Base-by-base conservation (phyloP, 1,140 invertebrate genomes). In the Hycleus cichorii region DNA sequence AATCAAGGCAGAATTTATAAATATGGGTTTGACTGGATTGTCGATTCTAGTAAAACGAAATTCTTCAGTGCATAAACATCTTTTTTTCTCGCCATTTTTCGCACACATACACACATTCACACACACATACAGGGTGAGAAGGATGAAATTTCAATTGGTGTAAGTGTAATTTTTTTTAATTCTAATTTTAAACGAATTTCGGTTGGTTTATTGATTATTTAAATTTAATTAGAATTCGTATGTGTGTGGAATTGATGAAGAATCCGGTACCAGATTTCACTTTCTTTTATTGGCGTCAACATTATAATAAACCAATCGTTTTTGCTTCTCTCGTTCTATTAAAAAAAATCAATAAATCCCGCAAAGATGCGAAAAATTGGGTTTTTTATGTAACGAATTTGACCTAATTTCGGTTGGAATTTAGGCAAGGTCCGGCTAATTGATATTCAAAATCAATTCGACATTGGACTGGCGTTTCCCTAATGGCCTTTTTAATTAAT, bases 1-100 rank as follows among this genome's bases (percentile, higher is more conserved):
- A 63, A 63, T 51, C 48, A 56, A 57, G 42, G 44, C 54, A 63
- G 62, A 63, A 63, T 63, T 63, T 63, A 63, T 63, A 63, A 60
- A 63, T 63, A 60, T 59, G 54, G 50, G 62, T 63, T 55, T 55
- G 49, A 38, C 32, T 52, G 45, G 51, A 51, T 57, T 43, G 58
- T 50, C 44, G 55, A 57, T 60, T 54, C 55, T 63, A 63, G 62
- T 63, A 53, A 56, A 57, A 55, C 60, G 58, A 57, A 59, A 55
- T 50, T 59, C 50, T 59, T 59, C 58, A 55, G 52, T 55, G 52
- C 38, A 55, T 24, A 18, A 25, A 43, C 42, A 52, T 25, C 42
- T 40, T 10, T 25, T 32, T 32, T 32, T 32, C 32, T 4, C 32
- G 7, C 32, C 4, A 7, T 32, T 7, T 12, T 7, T 32, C 32